Conservation (phyloP, 1,140 invertebrate genomes). For the Papilio glaucus region DNA sequence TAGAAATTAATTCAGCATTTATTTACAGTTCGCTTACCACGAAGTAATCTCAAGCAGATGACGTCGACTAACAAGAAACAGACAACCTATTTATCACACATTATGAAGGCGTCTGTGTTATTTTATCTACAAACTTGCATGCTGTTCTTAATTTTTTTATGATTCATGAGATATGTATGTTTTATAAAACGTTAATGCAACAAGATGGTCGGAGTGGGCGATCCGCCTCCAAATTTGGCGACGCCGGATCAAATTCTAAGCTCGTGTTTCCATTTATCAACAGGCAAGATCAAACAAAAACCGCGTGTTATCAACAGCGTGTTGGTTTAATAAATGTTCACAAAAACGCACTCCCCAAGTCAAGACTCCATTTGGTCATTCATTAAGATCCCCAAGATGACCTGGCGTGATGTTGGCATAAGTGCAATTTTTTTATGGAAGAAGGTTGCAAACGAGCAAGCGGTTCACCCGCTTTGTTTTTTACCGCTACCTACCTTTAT, state of each 20-base stretch:
- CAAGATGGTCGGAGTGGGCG: neutral
- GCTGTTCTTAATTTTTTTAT: neutral
- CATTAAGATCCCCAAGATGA: no score
- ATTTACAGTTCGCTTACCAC: slow-evolving; percentile 11
- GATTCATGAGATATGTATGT: neutral
- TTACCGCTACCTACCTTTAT: no score
- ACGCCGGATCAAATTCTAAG: neutral
- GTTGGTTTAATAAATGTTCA: neutral
- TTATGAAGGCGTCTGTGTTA: slow-evolving; percentile 10
- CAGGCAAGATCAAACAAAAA: no score
- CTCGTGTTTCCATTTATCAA: neutral
- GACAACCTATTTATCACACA: neutral
- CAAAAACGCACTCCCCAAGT: neutral
- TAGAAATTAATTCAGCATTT: neutral
- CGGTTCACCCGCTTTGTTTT: no score
- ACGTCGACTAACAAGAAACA: neutral
- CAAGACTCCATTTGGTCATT: no score
- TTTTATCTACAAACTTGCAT: slow-evolving; percentile 12
- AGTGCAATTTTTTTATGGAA: no score
- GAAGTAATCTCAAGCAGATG: neutral
- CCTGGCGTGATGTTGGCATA: no score
- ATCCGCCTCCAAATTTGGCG: neutral
- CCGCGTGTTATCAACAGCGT: neutral
- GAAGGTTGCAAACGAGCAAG: no score
- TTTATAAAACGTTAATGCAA: neutral